phyloP scores from a whole-genome alignment of 2,113 vertebrate genomes.

The Oncorhynchus kisutch region DNA sequence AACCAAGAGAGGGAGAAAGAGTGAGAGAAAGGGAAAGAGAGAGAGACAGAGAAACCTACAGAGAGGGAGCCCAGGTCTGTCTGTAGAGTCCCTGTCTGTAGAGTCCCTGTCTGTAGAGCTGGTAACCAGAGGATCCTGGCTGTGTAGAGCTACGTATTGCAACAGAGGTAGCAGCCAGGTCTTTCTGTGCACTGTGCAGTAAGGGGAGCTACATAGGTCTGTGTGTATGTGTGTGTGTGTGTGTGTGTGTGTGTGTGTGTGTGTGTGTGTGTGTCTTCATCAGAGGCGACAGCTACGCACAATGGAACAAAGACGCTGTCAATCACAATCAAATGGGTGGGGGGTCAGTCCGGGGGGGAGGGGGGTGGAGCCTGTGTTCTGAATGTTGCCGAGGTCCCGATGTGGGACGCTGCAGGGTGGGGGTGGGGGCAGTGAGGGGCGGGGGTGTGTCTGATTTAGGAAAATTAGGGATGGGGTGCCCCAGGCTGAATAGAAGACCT shows the following conservation, averaged over 20 bases:
- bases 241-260: slow-evolving; percentile 16
- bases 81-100: slow-evolving; percentile 1
- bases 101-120: background rate
- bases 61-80: background rate
- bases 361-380: slow-evolving; percentile 62
- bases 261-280: slow-evolving; percentile 70
- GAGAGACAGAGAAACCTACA: background rate
- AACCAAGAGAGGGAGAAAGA: slow-evolving; percentile 4
- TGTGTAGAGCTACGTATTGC: slow-evolving; percentile 21
- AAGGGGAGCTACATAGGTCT: slow-evolving; percentile 20
- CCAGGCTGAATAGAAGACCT: slow-evolving; percentile 65
- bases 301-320: slow-evolving; percentile 80
- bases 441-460: slow-evolving; percentile 61
- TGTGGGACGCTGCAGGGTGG: slow-evolving; percentile 23
- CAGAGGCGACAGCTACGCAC: slow-evolving; percentile 77
- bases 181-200: slow-evolving; percentile 35
- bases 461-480: slow-evolving; percentile 62
- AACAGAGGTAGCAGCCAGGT: slow-evolving; percentile 29
- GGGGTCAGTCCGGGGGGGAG: slow-evolving; percentile 29
- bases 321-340: slow-evolving; percentile 76
- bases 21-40: background rate
- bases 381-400: slow-evolving; percentile 57
- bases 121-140: background rate
- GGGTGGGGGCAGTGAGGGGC: slow-evolving; percentile 14
- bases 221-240: slow-evolving; percentile 6